phyloP scores from a whole-genome alignment of 2,113 vertebrate species.

The Grallaria varia region DNA sequence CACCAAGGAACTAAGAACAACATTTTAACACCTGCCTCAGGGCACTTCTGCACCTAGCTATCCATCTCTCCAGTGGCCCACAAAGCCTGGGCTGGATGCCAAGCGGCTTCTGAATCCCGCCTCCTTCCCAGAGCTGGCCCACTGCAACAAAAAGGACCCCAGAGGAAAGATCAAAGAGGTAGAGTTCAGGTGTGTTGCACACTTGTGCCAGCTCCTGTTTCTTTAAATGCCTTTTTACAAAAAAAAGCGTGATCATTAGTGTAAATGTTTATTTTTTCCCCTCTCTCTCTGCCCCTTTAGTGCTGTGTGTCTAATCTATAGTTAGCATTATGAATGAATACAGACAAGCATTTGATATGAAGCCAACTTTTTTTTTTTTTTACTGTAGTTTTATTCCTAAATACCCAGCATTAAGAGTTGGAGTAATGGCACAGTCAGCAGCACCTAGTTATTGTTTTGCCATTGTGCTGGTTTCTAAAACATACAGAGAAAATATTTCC shows the following conservation, averaged over 20 bases:
- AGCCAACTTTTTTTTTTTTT: slow-evolving; percentile 64
- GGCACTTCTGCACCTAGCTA: slow-evolving; percentile 75
- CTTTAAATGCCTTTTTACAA: not conserved
- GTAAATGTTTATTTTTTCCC: not conserved
- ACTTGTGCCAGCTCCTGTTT: not conserved
- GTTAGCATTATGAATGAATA: slow-evolving; percentile 59
- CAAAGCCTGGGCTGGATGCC: slow-evolving; percentile 77
- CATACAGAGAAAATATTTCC: not conserved
- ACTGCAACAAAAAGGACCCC: slow-evolving; percentile 60
- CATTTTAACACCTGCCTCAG: slow-evolving; percentile 83
- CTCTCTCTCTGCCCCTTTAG: slow-evolving; percentile 3
- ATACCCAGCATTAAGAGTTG: slow-evolving; percentile 22
- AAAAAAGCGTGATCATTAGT: not conserved
- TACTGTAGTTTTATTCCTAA: slow-evolving; percentile 61
- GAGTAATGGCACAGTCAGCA: slow-evolving; percentile 1
- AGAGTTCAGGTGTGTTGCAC: slow-evolving; percentile 1
- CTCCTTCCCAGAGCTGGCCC: slow-evolving; percentile 57
- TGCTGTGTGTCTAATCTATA: slow-evolving; percentile 40
- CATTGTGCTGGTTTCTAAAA: not conserved
- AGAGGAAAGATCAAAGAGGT: slow-evolving; percentile 13
- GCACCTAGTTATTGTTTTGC: slow-evolving; percentile 7
- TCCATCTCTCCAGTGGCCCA: slow-evolving; percentile 74
- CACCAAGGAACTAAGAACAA: slow-evolving; percentile 74
- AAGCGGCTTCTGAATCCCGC: slow-evolving; percentile 70
- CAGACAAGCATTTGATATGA: slow-evolving; percentile 65